A percentile compares a stretch with the other conserved stretches of the same genome.
Conservation (phyloP, 1,140 invertebrate species). For the Camponotus pennsylvanicus region DNA sequence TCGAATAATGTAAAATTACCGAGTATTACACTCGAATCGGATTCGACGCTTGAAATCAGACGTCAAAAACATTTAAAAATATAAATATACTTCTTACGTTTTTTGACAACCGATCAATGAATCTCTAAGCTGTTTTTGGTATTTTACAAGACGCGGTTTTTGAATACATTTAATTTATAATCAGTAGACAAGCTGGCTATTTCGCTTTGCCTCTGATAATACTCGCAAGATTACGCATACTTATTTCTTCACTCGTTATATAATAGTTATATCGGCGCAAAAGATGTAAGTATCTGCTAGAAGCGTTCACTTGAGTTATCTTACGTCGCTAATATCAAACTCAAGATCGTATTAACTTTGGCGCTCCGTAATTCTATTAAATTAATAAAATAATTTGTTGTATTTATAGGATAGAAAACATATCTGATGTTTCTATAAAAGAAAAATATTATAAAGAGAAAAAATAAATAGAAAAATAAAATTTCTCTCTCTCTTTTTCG, state of each 20-base stretch:
- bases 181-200: constrained; percentile 58
- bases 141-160: constrained; percentile 39
- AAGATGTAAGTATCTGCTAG: constrained; percentile 10
- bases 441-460: background rate
- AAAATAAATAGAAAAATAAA: background rate
- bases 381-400: background rate
- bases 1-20: background rate
- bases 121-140: background rate
- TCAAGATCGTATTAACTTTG: constrained; percentile 24
- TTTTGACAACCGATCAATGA: background rate
- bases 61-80: background rate
- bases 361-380: background rate
- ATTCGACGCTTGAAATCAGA: background rate
- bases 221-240: constrained; percentile 17
- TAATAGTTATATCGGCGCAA: constrained; percentile 28
- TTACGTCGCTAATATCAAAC: background rate
- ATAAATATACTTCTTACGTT: background rate
- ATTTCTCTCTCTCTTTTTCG: background rate
- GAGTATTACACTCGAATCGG: background rate
- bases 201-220: background rate
- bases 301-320: background rate
- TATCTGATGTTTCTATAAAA: constrained; percentile 20
- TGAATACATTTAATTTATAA: constrained; percentile 21
- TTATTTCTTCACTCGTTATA: constrained; percentile 25
- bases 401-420: background rate